Percentiles rank a stretch among this genome's conserved stretches.
Evolutionary conservation across 2,797 vertebrate species (phyloP).

Genomic region (Nannoperca australis): DNA sequence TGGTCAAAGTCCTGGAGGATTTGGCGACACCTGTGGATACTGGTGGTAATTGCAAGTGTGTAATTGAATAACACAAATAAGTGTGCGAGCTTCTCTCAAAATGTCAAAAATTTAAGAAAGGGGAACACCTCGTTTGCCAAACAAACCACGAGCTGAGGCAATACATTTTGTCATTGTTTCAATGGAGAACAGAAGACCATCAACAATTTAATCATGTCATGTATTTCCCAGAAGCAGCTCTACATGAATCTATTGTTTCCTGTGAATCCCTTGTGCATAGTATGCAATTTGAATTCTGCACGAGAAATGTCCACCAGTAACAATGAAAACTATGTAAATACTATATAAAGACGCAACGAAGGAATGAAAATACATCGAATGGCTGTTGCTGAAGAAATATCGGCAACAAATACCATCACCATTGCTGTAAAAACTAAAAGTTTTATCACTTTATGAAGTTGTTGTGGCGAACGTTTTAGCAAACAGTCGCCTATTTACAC

Average conservation of each 20-base stretch:
- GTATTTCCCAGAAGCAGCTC: not conserved
- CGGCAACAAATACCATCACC: not conserved
- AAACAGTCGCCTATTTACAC: not conserved
- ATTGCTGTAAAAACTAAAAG: not conserved
- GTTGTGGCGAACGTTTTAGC: no score
- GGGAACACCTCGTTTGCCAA: not conserved
- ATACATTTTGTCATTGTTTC: slow-evolving; percentile 5
- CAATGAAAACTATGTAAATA: not conserved
- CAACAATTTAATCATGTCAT: slow-evolving; percentile 8
- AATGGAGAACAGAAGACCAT: not conserved
- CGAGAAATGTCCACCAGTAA: not conserved
- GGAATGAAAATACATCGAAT: not conserved
- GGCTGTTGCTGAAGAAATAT: not conserved
- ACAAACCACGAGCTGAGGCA: not conserved
- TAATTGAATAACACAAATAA: no score
- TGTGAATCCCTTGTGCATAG: not conserved
- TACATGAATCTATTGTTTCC: slow-evolving; percentile 8
- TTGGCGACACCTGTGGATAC: no score
- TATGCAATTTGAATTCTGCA: not conserved
- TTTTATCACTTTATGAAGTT: not conserved
- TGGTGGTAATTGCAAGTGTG: not conserved
- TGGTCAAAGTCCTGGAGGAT: not conserved
- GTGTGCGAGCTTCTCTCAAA: not conserved
- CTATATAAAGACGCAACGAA: not conserved
- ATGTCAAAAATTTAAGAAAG: not conserved